phyloP scores from a whole-genome alignment of 2,888 invertebrate species.

The Alcis repandata region DNA sequence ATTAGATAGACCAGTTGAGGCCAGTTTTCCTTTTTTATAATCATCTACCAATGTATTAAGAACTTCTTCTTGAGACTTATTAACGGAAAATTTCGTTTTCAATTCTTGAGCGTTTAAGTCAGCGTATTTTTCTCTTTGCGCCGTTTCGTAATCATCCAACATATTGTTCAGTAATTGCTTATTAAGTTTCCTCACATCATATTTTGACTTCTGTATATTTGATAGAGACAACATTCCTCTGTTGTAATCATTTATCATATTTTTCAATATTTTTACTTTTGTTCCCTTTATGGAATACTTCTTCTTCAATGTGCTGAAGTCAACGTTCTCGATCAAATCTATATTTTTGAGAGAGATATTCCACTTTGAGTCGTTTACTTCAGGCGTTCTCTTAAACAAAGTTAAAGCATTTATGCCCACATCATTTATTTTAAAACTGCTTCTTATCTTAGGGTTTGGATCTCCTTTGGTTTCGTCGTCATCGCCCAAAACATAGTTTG shows the following conservation, averaged over 20 bases:
- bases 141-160: constrained; percentile 36
- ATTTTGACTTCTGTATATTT: constrained; percentile 38
- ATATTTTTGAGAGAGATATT: constrained; percentile 49
- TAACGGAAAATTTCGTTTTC: constrained; percentile 45
- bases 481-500: background rate
- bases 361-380: constrained; percentile 45
- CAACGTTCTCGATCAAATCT: constrained; percentile 50
- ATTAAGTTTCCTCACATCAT: constrained; percentile 40
- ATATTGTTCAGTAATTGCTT: constrained; percentile 34
- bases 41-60: constrained; percentile 46
- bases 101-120: constrained; percentile 45
- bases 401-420: constrained; percentile 37
- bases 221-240: constrained; percentile 43
- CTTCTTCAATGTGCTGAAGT: constrained; percentile 46
- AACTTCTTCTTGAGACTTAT: constrained; percentile 37
- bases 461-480: constrained; percentile 52
- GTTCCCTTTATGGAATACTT: constrained; percentile 45
- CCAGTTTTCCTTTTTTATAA: constrained; percentile 48
- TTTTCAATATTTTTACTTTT: constrained; percentile 40
- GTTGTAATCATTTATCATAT: constrained; percentile 48
- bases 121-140: constrained; percentile 30
- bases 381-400: constrained; percentile 51
- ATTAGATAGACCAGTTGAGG: constrained; percentile 48
- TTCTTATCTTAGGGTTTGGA: constrained; percentile 49
- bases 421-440: constrained; percentile 46